Percentiles rank a stretch among this genome's conserved stretches.
Conservation (phyloP, 2,888 invertebrate genomes). For the Trachelus iudaicus region DNA sequence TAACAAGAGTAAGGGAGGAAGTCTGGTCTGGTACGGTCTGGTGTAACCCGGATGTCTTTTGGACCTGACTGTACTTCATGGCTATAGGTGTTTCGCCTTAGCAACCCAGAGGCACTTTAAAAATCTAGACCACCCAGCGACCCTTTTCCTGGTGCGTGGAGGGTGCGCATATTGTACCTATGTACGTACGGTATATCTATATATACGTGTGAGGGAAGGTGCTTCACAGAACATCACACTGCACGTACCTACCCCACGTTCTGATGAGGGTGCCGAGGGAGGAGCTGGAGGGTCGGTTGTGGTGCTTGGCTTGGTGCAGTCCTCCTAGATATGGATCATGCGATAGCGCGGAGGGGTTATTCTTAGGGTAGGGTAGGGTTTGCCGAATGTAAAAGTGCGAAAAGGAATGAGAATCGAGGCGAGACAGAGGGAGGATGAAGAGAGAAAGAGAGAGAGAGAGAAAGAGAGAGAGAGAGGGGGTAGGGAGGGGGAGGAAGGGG, state of each 20-base stretch:
- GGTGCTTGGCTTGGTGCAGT: constrained; percentile 27
- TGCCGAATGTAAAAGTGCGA: constrained; percentile 55
- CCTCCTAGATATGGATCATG: constrained; percentile 46
- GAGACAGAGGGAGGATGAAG: constrained; percentile 26
- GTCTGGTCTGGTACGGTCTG: neutral
- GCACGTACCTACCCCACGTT: constrained; percentile 30
- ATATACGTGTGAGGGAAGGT: constrained; percentile 39
- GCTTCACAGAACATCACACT: constrained; percentile 48
- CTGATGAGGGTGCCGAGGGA: neutral
- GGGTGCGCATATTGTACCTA: constrained; percentile 17
- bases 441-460: constrained; percentile 26
- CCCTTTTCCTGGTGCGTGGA: constrained; percentile 45
- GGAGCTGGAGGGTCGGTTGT: constrained; percentile 25
- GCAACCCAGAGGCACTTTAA: constrained; percentile 44
- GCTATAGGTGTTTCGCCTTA: constrained; percentile 34
- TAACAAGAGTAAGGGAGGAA: neutral
- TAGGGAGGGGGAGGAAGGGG: too few species aligned
- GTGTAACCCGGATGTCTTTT: neutral
- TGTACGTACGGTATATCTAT: constrained; percentile 24
- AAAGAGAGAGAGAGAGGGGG: constrained; percentile 23
- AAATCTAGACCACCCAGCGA: constrained; percentile 62
- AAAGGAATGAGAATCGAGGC: constrained; percentile 38
- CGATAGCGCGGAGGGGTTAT: constrained; percentile 45
- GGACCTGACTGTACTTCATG: neutral
- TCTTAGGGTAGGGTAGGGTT: constrained; percentile 57